These are phyloP conservation scores for Carcharodon carcharias DNA, from an alignment of 2,797 vertebrate species.

Conservation along the genomic window DNA sequence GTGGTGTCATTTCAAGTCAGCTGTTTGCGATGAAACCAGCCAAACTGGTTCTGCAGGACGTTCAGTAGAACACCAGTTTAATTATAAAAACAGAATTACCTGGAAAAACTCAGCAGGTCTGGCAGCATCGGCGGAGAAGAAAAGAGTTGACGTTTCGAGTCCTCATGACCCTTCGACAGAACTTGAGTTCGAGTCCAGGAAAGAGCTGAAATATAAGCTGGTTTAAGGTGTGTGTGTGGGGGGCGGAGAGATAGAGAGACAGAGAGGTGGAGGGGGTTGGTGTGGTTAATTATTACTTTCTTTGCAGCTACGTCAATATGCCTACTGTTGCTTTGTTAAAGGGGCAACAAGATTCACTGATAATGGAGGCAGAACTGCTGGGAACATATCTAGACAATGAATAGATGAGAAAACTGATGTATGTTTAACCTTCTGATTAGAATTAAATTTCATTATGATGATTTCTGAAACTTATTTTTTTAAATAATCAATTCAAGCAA, in stretches of 20 bases:
- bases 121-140: too few species aligned
- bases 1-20: slow-evolving; percentile 28
- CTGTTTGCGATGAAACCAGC: neutral
- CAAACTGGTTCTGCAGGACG: slow-evolving; percentile 24
- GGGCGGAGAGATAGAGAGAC: too few species aligned
- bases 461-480: neutral
- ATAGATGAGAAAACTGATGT: neutral
- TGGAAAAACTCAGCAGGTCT: too few species aligned
- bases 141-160: too few species aligned
- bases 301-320: slow-evolving; percentile 20
- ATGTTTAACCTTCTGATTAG: neutral
- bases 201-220: too few species aligned
- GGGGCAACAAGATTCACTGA: neutral
- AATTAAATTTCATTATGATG: neutral
- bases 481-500: neutral
- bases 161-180: too few species aligned
- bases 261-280: too few species aligned
- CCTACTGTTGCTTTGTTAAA: neutral
- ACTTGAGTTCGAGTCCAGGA: too few species aligned
- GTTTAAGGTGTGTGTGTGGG: too few species aligned
- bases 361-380: neutral
- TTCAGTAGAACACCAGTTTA: neutral
- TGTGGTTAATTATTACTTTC: slow-evolving; percentile 36
- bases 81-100: too few species aligned
- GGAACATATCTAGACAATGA: neutral